Base-by-base conservation (phyloP, 2,888 invertebrate genomes). In the Anthophora plumipes region DNA sequence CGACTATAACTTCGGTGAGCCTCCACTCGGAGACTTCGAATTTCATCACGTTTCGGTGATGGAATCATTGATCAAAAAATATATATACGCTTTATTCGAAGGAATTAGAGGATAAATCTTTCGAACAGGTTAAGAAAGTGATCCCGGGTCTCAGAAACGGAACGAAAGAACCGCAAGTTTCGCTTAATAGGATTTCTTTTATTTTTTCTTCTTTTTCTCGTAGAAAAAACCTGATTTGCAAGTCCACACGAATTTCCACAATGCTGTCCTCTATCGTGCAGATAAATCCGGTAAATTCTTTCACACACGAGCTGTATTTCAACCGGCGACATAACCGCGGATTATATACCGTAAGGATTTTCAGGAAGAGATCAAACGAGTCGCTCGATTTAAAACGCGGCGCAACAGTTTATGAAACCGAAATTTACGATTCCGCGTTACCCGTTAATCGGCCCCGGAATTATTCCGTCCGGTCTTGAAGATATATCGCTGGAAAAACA, bases 361-460 rank as follows among this genome's bases (percentile, higher is more conserved):
- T 55, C 55, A 43, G 55, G 55, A 55, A 68, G 55, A 55, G 55
- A 68, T 68, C 55, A 43, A 54, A 54, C 52, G 41, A 54, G 41
- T 54, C 52, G 6, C 20, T 11, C 22, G 52, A 50, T 63, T 39
- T 22, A 52, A 52, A 66, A 52, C 39, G n/a, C n/a, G n/a, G n/a
- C 66, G 52, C 66, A 66, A 67, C 67, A 41, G 67, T 55, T 68
- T 68, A 55, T 55, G 55, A 68, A 70, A 70, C 22, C 60, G 41
- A 52, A 52, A 70, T 70, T 70, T 61, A 70, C 25, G 70, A 61
- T 61, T 70, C 41, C 39, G 61, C 52, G 41, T 52, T 52, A 25
- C 70, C 52, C 61, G 70, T 61, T 70, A 61, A 61, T 61, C 60
- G 70, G 25, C 12, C n/a, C n/a, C 70, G 41, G 61, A 70, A 70